These are phyloP conservation scores for Merops nubicus DNA, from an alignment of 2,113 vertebrate genomes.

Conservation along the genomic window DNA sequence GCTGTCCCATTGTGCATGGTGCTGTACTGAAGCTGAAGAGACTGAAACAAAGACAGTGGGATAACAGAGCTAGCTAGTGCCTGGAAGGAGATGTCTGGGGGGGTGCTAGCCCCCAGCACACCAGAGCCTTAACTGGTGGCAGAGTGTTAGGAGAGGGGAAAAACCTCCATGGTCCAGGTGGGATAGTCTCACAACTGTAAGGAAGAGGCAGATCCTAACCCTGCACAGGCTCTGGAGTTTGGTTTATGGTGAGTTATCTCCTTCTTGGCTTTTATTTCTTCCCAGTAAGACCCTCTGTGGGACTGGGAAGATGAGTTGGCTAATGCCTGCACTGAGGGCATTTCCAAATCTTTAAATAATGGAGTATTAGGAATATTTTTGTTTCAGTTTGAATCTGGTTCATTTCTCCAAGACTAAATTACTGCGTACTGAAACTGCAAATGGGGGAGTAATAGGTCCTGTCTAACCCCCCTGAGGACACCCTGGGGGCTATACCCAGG, in stretches of 20 bases:
- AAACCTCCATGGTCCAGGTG: fast-evolving
- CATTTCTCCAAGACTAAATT: neutral
- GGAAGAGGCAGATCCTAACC: neutral
- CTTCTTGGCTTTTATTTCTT: neutral
- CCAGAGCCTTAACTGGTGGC: neutral
- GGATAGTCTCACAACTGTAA: neutral
- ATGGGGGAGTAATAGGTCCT: neutral
- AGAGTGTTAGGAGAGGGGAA: fast-evolving
- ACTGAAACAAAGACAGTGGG: neutral
- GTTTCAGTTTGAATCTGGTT: neutral
- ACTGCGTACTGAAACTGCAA: neutral
- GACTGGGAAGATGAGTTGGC: neutral
- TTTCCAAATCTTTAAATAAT: slow-evolving; percentile 1
- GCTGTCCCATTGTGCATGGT: neutral
- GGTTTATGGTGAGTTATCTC: neutral
- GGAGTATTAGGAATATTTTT: neutral
- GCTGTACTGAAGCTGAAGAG: neutral
- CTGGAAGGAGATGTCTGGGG: neutral
- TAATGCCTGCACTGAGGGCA: neutral
- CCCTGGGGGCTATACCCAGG: neutral
- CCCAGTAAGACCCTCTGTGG: neutral
- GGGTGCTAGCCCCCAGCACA: too few relatives aligned
- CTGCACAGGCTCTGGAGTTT: neutral
- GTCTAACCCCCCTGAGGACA: neutral
- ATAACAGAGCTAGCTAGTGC: neutral